Evolutionary conservation across 1,140 invertebrate genomes (phyloP).

Genomic region (Drosophila tropicalis): DNA sequence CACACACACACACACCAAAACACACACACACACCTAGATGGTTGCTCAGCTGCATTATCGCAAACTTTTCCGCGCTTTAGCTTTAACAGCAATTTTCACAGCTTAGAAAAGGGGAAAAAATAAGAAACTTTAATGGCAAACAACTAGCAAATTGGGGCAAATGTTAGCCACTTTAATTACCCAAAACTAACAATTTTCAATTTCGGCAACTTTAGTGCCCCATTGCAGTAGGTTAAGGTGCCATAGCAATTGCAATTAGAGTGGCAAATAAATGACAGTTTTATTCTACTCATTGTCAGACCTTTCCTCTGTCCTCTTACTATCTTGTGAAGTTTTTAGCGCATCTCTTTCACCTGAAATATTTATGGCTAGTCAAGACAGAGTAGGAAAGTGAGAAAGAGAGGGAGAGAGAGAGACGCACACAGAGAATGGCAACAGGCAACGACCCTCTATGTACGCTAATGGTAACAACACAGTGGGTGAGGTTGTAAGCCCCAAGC

Average conservation of each 20-base stretch:
- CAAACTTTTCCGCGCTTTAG: constrained; percentile 55
- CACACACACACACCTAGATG: constrained; percentile 31
- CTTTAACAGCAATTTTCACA: constrained; percentile 46
- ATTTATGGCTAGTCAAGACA: constrained; percentile 41
- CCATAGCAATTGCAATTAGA: constrained; percentile 46
- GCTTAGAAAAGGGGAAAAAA: constrained; percentile 44
- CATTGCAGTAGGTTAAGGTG: constrained; percentile 13
- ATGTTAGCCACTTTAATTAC: constrained; percentile 72
- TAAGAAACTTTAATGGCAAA: constrained; percentile 43
- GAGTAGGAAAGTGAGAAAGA: no score
- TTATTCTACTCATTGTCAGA: constrained; percentile 6
- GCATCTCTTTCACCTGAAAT: constrained; percentile 24
- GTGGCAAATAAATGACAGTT: constrained; percentile 44
- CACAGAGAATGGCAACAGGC: neutral
- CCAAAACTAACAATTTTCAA: constrained; percentile 59
- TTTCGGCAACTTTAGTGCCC: constrained; percentile 43
- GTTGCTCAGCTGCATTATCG: constrained; percentile 62
- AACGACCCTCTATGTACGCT: constrained; percentile 2
- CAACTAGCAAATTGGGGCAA: constrained; percentile 32
- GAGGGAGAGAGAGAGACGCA: no score
- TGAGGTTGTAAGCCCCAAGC: neutral
- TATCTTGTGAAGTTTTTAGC: constrained; percentile 9
- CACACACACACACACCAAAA: constrained; percentile 6
- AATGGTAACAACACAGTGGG: constrained; percentile 11
- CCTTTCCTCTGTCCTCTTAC: neutral